Evolutionary conservation across 2,113 vertebrate species (phyloP).

Genomic region (Cyprinodon tularosa): DNA sequence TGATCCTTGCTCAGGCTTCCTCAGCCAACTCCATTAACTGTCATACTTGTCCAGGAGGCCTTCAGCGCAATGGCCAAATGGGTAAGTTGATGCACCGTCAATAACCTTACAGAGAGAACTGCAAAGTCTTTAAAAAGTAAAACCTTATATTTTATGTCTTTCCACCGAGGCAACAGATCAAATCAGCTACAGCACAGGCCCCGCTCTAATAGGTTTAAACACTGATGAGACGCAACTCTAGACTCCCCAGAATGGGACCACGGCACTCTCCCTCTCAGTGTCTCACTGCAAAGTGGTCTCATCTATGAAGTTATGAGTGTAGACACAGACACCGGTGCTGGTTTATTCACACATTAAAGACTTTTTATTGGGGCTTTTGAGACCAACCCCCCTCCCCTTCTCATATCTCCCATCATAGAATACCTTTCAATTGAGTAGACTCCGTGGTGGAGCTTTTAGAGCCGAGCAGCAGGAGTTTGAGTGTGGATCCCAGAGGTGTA

Average conservation of each 20-base stretch:
- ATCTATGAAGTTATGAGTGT: conserved; percentile 68
- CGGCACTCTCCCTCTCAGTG: conserved; percentile 66
- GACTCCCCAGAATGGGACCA: conserved; percentile 77
- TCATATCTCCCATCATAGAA: conserved; percentile 61
- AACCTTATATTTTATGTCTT: conserved; percentile 78
- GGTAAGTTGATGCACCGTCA: conserved; percentile 79
- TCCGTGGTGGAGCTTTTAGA: conserved; percentile 42
- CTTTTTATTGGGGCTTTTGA: conserved; percentile 63
- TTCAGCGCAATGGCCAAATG: conserved; percentile 65
- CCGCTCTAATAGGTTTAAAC: conserved; percentile 77
- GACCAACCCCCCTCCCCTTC: conserved; percentile 44
- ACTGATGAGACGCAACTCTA: conserved; percentile 80
- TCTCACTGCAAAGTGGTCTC: conserved; percentile 76
- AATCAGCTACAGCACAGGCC: conserved; percentile 77
- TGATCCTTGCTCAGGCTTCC: conserved; percentile 73
- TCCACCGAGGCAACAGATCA: conserved; percentile 74
- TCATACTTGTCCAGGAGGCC: conserved; percentile 71
- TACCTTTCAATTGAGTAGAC: conserved; percentile 41
- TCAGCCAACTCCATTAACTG: conserved; percentile 79
- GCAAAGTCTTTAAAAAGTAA: conserved; percentile 74
- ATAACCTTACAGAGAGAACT: conserved; percentile 65
- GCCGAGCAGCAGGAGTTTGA: conserved; percentile 39
- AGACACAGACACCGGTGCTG: conserved; percentile 60
- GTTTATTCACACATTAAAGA: conserved; percentile 72
- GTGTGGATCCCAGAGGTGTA: conserved; percentile 52